These are phyloP conservation scores for Selenia dentaria DNA, from an alignment of 2,888 invertebrate genomes.

Conservation along the genomic window DNA sequence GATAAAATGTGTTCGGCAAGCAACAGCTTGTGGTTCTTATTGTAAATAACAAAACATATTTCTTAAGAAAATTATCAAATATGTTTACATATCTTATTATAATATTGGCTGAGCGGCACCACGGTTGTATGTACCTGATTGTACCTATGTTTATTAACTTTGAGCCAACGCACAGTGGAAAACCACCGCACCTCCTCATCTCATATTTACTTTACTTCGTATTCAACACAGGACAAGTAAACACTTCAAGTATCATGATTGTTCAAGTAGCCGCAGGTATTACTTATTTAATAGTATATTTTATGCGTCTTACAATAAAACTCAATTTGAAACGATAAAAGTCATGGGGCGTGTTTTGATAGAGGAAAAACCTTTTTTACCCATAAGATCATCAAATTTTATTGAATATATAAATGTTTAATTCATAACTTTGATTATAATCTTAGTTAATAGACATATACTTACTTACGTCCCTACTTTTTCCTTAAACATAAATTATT, in stretches of 20 bases:
- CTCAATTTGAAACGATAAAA: too few species aligned
- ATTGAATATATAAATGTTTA: too few species aligned
- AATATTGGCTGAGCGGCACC: background rate
- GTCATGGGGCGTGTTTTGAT: too few species aligned
- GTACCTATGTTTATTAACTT: background rate
- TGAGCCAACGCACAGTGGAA: slow-evolving; percentile 11
- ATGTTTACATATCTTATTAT: slow-evolving; percentile 11
- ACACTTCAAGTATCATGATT: slow-evolving; percentile 5
- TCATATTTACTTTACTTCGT: slow-evolving; percentile 17
- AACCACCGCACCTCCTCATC: slow-evolving; percentile 9
- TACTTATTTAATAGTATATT: background rate
- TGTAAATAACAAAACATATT: slow-evolving; percentile 8
- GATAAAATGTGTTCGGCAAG: too few species aligned
- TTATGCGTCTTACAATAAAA: background rate
- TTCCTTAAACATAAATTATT: too few species aligned
- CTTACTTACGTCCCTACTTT: too few species aligned
- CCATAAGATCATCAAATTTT: too few species aligned
- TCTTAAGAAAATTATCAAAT: slow-evolving; percentile 14
- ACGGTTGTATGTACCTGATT: too few species aligned
- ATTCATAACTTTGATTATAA: too few species aligned
- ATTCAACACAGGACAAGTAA: slow-evolving; percentile 14
- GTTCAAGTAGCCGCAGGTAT: background rate
- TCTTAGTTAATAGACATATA: too few species aligned
- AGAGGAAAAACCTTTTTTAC: too few species aligned
- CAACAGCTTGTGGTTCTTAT: too few species aligned